Percentiles rank a stretch among this genome's conserved stretches.
phyloP scores from a whole-genome alignment of 2,113 vertebrate genomes.

The Caranx ignobilis region DNA sequence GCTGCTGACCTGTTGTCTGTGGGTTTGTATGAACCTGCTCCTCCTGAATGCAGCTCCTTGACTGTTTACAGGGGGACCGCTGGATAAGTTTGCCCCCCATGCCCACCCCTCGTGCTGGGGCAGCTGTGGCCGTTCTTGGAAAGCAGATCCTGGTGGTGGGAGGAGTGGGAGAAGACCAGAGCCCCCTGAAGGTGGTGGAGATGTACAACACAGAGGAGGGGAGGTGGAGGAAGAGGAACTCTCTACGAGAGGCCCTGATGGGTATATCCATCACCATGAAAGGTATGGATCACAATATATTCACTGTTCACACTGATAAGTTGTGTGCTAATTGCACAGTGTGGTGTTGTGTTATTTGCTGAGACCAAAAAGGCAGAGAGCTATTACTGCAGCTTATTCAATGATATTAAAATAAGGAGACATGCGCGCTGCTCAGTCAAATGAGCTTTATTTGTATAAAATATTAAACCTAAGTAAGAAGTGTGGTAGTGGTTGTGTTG shows the following conservation, averaged over 20 bases:
- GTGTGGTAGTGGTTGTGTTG: too few relatives aligned
- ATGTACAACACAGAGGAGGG: slow-evolving; percentile 94
- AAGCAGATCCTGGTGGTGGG: slow-evolving; percentile 96
- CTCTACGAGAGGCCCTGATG: slow-evolving; percentile 93
- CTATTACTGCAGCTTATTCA: too few relatives aligned
- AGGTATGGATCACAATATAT: slow-evolving; percentile 81
- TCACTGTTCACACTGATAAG: not conserved
- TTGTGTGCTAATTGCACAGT: not conserved
- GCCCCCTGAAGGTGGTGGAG: slow-evolving; percentile 93
- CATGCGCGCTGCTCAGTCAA: too few relatives aligned
- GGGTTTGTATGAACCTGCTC: not conserved
- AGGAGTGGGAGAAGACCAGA: slow-evolving; percentile 91
- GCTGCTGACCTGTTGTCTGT: not conserved
- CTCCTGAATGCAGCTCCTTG: not conserved
- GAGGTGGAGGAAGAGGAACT: slow-evolving; percentile 94
- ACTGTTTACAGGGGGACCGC: slow-evolving; percentile 81
- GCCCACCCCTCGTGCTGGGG: slow-evolving; percentile 92
- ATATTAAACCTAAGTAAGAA: too few relatives aligned
- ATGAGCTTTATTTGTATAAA: too few relatives aligned
- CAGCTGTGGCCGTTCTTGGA: slow-evolving; percentile 89
- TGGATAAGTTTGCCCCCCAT: slow-evolving; percentile 91
- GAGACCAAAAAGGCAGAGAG: too few relatives aligned
- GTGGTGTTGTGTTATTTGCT: not conserved
- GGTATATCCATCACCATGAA: slow-evolving; percentile 93
- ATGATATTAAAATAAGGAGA: too few relatives aligned